Conservation (phyloP, 2,113 vertebrate genomes). For the Setophaga kirtlandii region DNA sequence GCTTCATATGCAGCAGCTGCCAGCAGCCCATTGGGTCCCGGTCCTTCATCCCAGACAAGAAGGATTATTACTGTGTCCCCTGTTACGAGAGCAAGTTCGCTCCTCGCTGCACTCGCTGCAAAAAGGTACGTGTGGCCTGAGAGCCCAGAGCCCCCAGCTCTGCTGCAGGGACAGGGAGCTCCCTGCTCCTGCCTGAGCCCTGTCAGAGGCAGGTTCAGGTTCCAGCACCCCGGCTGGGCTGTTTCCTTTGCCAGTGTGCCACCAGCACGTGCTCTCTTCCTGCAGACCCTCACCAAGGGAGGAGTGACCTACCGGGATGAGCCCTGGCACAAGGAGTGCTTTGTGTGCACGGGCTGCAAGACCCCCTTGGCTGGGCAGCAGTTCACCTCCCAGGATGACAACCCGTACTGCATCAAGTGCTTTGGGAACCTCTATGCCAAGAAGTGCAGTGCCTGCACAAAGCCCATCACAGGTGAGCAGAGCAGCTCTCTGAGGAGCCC, state of each 20-base stretch:
- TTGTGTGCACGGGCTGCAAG: conserved; percentile 93
- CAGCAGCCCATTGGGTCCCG: conserved; percentile 95
- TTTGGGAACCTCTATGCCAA: conserved; percentile 96
- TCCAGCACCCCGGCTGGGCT: fast-evolving
- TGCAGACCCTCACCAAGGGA: conserved; percentile 92
- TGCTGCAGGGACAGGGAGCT: not conserved
- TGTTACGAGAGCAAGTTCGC: conserved; percentile 98
- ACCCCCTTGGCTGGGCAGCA: conserved; percentile 94
- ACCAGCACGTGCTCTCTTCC: not conserved
- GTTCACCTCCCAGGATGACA: conserved; percentile 96
- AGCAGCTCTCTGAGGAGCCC: fast-evolving
- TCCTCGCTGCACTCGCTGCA: conserved; percentile 95
- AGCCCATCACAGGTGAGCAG: conserved; percentile 92
- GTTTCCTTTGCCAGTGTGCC: not conserved
- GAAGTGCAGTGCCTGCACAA: conserved; percentile 92
- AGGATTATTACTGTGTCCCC: conserved; percentile 94
- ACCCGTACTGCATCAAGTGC: conserved; percentile 93
- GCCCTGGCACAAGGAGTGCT: conserved; percentile 98
- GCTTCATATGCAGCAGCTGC: conserved; percentile 96
- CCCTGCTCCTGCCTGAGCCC: not conserved
- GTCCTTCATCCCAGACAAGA: conserved; percentile 97
- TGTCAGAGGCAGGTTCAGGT: not conserved
- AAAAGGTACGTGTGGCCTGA: conserved; percentile 80
- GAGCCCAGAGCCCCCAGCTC: not conserved
- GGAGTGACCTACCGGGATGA: conserved; percentile 97